Evolutionary conservation across 2,113 vertebrate genomes (phyloP).

Genomic region (Muntiacus reevesi): DNA sequence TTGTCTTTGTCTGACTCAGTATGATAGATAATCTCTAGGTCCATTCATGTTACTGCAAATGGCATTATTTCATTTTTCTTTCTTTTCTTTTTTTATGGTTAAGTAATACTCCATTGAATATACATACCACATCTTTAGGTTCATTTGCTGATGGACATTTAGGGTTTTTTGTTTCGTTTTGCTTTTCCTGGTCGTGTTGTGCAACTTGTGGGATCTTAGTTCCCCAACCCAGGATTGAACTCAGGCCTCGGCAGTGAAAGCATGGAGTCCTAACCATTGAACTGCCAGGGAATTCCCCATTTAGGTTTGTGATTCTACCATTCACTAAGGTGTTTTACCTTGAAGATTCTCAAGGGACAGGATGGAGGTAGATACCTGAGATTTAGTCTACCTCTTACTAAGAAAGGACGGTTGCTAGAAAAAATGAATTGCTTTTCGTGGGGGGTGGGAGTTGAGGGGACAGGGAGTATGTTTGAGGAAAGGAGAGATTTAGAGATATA

Average conservation of each 20-base stretch:
- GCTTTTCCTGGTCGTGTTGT: not conserved
- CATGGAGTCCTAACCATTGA: not conserved
- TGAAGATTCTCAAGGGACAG: not conserved
- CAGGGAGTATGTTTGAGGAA: not conserved
- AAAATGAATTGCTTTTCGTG: not conserved
- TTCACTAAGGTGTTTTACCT: not conserved
- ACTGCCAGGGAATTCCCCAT: not conserved
- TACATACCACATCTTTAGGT: not conserved
- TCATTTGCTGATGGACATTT: not conserved
- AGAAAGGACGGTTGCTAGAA: not conserved
- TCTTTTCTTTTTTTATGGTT: not conserved
- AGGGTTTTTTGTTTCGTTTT: not conserved
- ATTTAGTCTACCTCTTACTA: not conserved
- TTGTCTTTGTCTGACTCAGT: not conserved
- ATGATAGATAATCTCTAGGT: not conserved
- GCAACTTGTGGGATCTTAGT: not conserved
- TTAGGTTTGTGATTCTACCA: not conserved
- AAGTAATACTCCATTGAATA: not conserved
- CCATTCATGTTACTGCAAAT: not conserved
- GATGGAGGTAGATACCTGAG: not conserved
- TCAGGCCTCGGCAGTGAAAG: not conserved
- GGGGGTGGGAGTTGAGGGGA: not conserved
- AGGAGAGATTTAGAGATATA: slow-evolving; percentile 27
- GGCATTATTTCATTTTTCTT: not conserved
- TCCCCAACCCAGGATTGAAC: not conserved